Base-by-base conservation (phyloP, 2,113 vertebrate genomes). In the Notarius lentiginosus region DNA sequence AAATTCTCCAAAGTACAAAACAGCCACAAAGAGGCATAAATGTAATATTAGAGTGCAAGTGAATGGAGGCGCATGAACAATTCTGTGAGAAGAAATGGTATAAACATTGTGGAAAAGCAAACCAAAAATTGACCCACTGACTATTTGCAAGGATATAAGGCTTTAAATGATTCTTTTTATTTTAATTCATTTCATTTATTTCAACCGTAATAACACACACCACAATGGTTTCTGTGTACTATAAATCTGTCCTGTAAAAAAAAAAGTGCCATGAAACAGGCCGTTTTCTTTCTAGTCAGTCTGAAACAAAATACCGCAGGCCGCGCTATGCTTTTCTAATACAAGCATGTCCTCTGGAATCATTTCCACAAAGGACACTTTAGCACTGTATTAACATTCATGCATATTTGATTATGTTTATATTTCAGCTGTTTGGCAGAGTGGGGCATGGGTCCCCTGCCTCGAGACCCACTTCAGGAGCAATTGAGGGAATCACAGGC, bases 381-480 rank as follows among this genome's bases (percentile, higher is more conserved):
- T 49, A 60, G 72, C 15, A 49, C 30, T 84, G 87, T 86, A 84
- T 88, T 86, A 83, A 76, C 68, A 77, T 56, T 88, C 87, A 88
- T 83, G 86, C 83, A 84, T 88, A 88, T 88, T 86, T 83, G 47
- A 89, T 79, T 80, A 60, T 85, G 79, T 86, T 85, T 80, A 15
- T 72, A 82, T 77, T 82, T 87, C 70, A 41, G 15, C 51, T 72
- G 70, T 22, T 61, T 72, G 61, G 22, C 61, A 20, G 56, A 80
- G 66, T 61, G 70, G 85, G 70, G 84, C 53, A 47, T 82, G 55
- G 79, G 17, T 20, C 72, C 65, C 18, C 79, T 41, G 41, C 60
- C 81, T 72, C 68, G 30, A 84, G 88, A 84, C 60, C 47, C 75
- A 76, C 84, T 86, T 84, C 20, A 86, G 47, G 27, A 70, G 73